Conservation (phyloP, 2,113 vertebrate genomes). For the Serilophus lunatus region DNA sequence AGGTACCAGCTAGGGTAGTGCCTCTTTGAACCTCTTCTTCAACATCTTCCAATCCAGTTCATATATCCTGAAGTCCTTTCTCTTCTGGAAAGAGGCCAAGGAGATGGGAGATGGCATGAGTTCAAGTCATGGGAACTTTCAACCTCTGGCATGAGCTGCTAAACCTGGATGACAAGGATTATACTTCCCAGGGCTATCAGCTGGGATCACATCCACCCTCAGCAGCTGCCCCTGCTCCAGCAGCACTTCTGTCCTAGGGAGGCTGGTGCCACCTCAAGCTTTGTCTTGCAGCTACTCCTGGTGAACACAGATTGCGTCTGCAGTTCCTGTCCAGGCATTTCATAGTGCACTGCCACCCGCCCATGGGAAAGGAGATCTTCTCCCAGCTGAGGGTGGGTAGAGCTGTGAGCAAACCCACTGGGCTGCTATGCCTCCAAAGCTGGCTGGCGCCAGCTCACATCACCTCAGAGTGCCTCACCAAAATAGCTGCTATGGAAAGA, state of each 20-base stretch:
- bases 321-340: neutral
- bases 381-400: neutral
- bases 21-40: neutral
- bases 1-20: neutral
- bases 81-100: neutral
- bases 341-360: neutral
- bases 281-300: neutral
- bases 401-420: neutral
- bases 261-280: neutral
- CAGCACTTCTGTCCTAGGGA: neutral
- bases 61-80: neutral
- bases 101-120: neutral
- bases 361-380: neutral
- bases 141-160: neutral
- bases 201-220: neutral
- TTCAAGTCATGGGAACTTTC: neutral
- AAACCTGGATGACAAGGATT: neutral
- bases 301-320: neutral
- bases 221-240: accelerated
- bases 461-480: neutral
- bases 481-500: conserved; percentile 47
- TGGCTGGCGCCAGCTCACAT: neutral
- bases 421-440: neutral
- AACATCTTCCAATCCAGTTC: neutral
- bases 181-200: neutral